Evolutionary conservation across 2,888 invertebrate genomes (phyloP).

Genomic region (Drosophila kuntzei): DNA sequence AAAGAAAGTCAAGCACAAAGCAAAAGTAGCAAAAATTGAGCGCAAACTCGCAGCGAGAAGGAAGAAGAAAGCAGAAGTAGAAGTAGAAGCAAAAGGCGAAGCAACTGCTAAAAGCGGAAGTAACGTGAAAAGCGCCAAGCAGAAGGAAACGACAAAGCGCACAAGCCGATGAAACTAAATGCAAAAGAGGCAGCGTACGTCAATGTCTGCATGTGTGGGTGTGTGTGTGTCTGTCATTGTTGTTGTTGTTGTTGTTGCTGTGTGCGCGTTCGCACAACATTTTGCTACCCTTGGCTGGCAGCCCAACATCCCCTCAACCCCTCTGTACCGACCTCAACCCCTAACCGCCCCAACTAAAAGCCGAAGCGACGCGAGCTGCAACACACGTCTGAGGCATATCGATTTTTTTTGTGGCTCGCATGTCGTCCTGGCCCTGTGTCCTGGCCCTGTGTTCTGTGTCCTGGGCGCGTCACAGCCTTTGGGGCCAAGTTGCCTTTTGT

Average conservation of each 20-base stretch:
- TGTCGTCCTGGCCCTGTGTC: constrained; percentile 23
- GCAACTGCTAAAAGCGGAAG: constrained; percentile 26
- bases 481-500: constrained; percentile 15
- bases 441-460: constrained; percentile 30
- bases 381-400: constrained; percentile 80
- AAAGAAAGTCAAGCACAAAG: constrained; percentile 69
- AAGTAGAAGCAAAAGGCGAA: constrained; percentile 26
- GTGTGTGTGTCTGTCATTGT: constrained; percentile 34
- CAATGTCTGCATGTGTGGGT: constrained; percentile 19
- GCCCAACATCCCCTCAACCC: constrained; percentile 19
- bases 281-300: constrained; percentile 77
- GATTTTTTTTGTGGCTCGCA: constrained; percentile 70
- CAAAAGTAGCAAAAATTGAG: constrained; percentile 80
- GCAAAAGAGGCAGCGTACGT: constrained; percentile 56
- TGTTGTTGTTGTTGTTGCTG: constrained; percentile 28
- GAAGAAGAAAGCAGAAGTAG: constrained; percentile 27
- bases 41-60: constrained; percentile 68
- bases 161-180: constrained; percentile 59
- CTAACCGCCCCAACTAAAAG: constrained; percentile 27
- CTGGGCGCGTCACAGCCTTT: constrained; percentile 49
- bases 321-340: constrained; percentile 17
- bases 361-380: constrained; percentile 48
- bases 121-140: constrained; percentile 44
- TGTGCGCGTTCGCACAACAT: constrained; percentile 71
- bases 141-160: constrained; percentile 47